Percentiles rank a stretch among this genome's conserved stretches.
phyloP scores from a whole-genome alignment of 2,797 vertebrate genomes.

The Sebastes oblongus region DNA sequence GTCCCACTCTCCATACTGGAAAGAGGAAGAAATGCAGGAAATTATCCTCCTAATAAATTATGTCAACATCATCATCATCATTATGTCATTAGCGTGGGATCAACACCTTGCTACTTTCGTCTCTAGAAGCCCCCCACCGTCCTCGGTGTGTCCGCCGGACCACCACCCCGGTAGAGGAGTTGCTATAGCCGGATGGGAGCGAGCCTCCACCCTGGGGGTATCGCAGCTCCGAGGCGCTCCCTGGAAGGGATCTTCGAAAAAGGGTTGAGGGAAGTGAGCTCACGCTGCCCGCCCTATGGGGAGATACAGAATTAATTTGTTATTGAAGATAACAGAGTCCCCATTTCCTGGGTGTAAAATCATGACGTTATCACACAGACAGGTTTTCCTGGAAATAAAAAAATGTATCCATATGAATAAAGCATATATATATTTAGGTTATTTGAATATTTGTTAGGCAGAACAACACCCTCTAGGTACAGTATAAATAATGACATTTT shows the following conservation, averaged over 20 bases:
- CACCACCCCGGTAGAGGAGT: constrained; percentile 84
- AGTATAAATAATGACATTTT: constrained; percentile 9
- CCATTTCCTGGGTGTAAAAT: constrained; percentile 6
- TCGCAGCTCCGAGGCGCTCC: constrained; percentile 90
- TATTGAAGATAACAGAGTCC: constrained; percentile 18
- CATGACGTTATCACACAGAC: background rate
- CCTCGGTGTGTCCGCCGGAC: constrained; percentile 86
- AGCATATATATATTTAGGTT: background rate
- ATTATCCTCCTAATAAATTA: background rate
- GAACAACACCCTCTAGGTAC: constrained; percentile 19
- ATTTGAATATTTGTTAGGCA: constrained; percentile 21
- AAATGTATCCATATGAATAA: constrained; percentile 1
- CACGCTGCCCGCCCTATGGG: constrained; percentile 75
- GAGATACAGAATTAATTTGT: constrained; percentile 52
- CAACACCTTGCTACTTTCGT: constrained; percentile 88
- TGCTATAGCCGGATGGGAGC: constrained; percentile 85
- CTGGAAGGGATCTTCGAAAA: constrained; percentile 89
- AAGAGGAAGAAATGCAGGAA: background rate
- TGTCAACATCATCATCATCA: background rate
- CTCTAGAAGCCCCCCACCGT: constrained; percentile 86
- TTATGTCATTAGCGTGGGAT: background rate
- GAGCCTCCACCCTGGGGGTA: constrained; percentile 89
- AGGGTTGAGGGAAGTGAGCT: constrained; percentile 82
- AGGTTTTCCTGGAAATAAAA: background rate
- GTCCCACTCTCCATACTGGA: constrained; percentile 88